Base-by-base conservation (phyloP, 2,888 invertebrate genomes). In the Stenurella melanura region DNA sequence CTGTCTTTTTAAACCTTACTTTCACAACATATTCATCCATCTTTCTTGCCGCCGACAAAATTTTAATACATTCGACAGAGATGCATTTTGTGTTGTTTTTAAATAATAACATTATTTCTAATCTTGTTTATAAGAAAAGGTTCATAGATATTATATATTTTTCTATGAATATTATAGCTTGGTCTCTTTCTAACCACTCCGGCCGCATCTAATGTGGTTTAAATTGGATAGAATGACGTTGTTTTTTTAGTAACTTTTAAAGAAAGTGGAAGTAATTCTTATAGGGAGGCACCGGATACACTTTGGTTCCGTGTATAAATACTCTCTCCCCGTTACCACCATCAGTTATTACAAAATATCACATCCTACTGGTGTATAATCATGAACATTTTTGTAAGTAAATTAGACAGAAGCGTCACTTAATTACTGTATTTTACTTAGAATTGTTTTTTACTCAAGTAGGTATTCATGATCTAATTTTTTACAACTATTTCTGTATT, bases 251-350 rank as follows among this genome's bases (percentile, higher is more conserved):
- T 38, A 81, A 78, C 73, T 80, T 80, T 72, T 79, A 81, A 86
- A 83, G 86, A 87, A 87, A 87, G 87, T 87, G 86, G 86, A 87
- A 86, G 85, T 85, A 82, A 79, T 82, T 80, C 76, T 68, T 77
- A 73, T 77, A 81, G 82, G 82, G 83, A 83, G 83, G 79, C 82
- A 79, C 84, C 85, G 83, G 83, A 85, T 82, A 77, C 76, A 75
- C 73, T 74, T 75, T 73, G 58, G 82, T 81, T 81, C 83, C 83
- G 81, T 81, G 82, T 85, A 86, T 85, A 86, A 84, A 83, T 80
- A 80, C 79, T 78, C 79, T 79, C 75, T 78, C 82, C 77, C 81
- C 75, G 76, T 76, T 78, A 77, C 75, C 78, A 77, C 76, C 74
- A 78, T 75, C 78, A 74, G 83, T 82, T 81, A 82, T 83, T 82